phyloP scores from a whole-genome alignment of 2,797 vertebrate species.

The Sternarchorhynchus goeldii region DNA sequence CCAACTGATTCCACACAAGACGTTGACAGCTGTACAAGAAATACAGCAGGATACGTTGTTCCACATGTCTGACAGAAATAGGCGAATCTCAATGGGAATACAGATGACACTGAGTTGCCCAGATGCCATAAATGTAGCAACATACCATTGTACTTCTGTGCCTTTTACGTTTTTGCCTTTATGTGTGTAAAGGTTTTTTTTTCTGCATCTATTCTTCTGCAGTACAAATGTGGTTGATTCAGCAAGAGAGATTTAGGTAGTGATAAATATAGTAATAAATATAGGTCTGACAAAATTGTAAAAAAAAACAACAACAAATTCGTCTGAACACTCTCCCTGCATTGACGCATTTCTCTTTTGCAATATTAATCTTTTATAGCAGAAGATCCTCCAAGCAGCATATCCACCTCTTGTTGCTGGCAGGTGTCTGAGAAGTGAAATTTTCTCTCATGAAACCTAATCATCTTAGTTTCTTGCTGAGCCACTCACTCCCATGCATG shows the following conservation, averaged over 20 bases:
- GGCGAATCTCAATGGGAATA: not conserved
- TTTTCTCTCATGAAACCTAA: not conserved
- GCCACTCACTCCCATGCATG: not conserved
- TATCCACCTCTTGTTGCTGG: too few relatives aligned
- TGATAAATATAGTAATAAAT: too few relatives aligned
- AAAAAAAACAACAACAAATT: too few relatives aligned
- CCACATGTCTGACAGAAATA: constrained; percentile 3
- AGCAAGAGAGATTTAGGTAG: not conserved
- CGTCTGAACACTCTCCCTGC: too few relatives aligned
- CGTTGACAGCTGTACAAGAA: not conserved
- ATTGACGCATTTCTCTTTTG: too few relatives aligned
- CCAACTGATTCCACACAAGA: not conserved
- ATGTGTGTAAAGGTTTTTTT: too few relatives aligned
- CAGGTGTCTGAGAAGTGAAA: not conserved
- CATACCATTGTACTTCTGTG: too few relatives aligned
- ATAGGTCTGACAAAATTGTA: too few relatives aligned
- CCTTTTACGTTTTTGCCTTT: too few relatives aligned
- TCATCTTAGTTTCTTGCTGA: too few relatives aligned
- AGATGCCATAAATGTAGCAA: not conserved
- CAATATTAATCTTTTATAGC: too few relatives aligned
- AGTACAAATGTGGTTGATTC: not conserved
- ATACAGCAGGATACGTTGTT: not conserved
- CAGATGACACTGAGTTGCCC: not conserved
- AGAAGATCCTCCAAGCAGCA: too few relatives aligned
- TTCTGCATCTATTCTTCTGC: not conserved